Percentiles rank a stretch among this genome's conserved stretches.
These are phyloP conservation scores for Automeris io DNA, from an alignment of 2,888 invertebrate species.

Conservation along the genomic window DNA sequence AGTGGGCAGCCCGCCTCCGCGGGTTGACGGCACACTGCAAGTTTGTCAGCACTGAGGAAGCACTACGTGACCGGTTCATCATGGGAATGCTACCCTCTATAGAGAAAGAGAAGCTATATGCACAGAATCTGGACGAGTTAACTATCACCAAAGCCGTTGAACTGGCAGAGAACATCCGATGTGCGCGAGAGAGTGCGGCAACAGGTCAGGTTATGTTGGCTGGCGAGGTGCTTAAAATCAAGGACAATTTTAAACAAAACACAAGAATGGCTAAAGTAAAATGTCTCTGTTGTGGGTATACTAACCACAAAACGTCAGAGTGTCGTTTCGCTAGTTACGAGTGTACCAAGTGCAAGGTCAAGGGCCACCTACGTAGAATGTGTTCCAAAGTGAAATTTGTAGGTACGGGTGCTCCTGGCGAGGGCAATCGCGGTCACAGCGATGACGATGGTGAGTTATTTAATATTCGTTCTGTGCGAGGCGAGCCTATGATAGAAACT, in stretches of 20 bases:
- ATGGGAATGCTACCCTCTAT: neutral
- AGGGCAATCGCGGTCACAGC: too few relatives aligned
- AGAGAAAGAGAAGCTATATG: neutral
- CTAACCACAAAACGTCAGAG: neutral
- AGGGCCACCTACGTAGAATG: neutral
- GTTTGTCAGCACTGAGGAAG: too few relatives aligned
- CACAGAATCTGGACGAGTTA: neutral
- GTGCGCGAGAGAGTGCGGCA: neutral
- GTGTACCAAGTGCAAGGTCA: neutral
- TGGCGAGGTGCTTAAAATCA: neutral
- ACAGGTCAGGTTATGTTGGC: neutral
- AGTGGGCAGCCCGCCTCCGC: too few relatives aligned
- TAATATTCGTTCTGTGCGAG: constrained; percentile 2
- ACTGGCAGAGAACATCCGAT: neutral
- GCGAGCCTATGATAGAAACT: constrained; percentile 7
- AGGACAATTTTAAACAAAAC: neutral
- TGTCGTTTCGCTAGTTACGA: too few relatives aligned
- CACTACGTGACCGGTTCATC: too few relatives aligned
- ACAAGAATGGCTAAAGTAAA: neutral
- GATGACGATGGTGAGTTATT: constrained; percentile 6
- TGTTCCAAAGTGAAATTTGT: neutral
- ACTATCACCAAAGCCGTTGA: neutral
- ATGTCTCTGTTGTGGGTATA: neutral
- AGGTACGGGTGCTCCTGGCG: neutral
- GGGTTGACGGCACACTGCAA: too few relatives aligned